Conservation (phyloP, 2,113 vertebrate genomes). For the Gymnocephalus cernua region DNA sequence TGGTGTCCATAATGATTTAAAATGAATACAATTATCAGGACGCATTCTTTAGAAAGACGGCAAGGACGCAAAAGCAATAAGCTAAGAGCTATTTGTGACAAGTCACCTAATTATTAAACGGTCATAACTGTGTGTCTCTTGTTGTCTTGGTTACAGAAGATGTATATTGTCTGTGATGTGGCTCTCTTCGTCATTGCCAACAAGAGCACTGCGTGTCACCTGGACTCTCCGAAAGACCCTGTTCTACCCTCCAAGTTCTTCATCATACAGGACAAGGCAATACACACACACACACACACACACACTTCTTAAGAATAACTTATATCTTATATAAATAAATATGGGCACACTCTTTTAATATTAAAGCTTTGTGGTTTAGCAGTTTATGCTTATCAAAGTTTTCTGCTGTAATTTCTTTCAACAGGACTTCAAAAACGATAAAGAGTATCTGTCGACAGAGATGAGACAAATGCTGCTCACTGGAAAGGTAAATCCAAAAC, state of each 20-base stretch:
- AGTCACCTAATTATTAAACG: not conserved
- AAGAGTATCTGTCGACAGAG: conserved; percentile 93
- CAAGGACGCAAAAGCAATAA: not conserved
- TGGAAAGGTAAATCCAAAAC: conserved; percentile 90
- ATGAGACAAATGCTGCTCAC: conserved; percentile 93
- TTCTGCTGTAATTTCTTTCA: conserved; percentile 34
- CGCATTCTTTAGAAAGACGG: not conserved
- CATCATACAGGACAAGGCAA: conserved; percentile 95
- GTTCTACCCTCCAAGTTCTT: conserved; percentile 96
- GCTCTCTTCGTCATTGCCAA: conserved; percentile 97
- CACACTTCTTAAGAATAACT: not conserved
- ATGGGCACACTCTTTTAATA: not conserved
- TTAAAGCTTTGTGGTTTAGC: not conserved
- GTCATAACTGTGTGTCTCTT: conserved; percentile 6
- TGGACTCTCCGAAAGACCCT: conserved; percentile 96
- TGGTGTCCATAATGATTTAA: not conserved
- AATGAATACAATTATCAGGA: not conserved
- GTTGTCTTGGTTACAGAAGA: conserved; percentile 87
- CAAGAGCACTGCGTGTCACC: conserved; percentile 97
- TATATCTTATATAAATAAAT: not conserved
- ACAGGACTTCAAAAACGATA: conserved; percentile 96
- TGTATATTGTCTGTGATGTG: conserved; percentile 98
- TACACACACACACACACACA: not conserved
- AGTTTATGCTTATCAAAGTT: conserved; percentile 2
- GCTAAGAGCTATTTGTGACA: not conserved